Percentiles rank a stretch among this genome's conserved stretches.
These are phyloP conservation scores for Python bivittatus DNA, from an alignment of 2,113 vertebrate genomes.

Conservation along the genomic window DNA sequence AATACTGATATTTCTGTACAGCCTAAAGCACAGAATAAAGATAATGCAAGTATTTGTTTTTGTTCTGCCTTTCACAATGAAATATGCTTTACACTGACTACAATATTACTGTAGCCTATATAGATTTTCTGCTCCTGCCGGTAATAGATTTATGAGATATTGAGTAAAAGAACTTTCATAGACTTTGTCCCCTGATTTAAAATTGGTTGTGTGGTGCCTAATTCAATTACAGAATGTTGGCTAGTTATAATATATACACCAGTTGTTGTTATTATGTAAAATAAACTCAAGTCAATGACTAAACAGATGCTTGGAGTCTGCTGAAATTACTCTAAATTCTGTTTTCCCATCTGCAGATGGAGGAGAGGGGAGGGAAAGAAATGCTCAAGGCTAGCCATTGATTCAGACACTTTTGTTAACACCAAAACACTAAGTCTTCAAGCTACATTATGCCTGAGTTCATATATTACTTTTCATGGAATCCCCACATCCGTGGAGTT, in stretches of 20 bases:
- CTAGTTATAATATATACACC: background rate
- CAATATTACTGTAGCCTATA: background rate
- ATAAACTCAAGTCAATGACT: background rate
- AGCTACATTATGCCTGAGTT: background rate
- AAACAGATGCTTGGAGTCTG: background rate
- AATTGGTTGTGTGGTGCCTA: background rate
- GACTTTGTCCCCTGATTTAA: background rate
- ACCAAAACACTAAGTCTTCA: too few species aligned
- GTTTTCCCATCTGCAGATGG: background rate
- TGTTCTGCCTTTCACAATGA: background rate
- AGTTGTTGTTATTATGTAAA: background rate
- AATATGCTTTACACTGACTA: background rate
- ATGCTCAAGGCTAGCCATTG: background rate
- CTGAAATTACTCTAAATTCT: background rate
- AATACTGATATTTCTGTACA: background rate
- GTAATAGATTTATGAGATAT: background rate
- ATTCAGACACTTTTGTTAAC: too few species aligned
- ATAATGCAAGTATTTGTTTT: background rate
- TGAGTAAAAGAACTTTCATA: background rate
- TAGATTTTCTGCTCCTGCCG: background rate
- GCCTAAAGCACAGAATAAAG: background rate
- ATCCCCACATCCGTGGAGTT: background rate
- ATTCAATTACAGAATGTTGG: background rate
- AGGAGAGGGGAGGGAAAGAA: background rate
- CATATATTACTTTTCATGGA: background rate